Conservation (phyloP, 2,113 vertebrate genomes). For the Sapayoa aenigma region DNA sequence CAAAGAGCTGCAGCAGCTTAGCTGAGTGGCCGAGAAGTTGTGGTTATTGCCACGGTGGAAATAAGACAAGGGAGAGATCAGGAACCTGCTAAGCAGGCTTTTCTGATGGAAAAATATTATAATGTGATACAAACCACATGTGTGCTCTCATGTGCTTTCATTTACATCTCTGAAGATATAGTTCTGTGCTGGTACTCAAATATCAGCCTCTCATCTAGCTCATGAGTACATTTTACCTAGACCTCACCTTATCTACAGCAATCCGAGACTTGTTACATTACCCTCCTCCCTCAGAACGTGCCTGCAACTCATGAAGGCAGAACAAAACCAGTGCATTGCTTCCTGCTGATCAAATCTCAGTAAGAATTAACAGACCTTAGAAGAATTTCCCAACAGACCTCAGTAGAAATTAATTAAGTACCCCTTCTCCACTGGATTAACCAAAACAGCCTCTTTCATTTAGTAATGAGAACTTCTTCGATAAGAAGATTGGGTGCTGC, state of each 20-base stretch:
- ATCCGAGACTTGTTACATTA: not conserved
- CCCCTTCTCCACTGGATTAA: slow-evolving; percentile 27
- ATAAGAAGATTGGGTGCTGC: not conserved
- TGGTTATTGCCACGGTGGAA: not conserved
- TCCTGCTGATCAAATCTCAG: slow-evolving; percentile 47
- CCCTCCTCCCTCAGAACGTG: not conserved
- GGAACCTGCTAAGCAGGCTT: not conserved
- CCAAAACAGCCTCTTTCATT: not conserved
- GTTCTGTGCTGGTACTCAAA: not conserved
- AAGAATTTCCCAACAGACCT: slow-evolving; percentile 59
- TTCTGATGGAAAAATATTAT: not conserved
- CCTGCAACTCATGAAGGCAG: not conserved
- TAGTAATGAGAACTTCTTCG: not conserved
- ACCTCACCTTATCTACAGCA: not conserved
- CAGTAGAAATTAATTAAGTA: slow-evolving; percentile 44
- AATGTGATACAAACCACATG: not conserved
- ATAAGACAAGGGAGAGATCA: not conserved
- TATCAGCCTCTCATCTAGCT: not conserved
- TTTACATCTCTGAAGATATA: not conserved
- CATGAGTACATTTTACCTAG: not conserved
- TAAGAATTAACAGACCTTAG: slow-evolving; percentile 62
- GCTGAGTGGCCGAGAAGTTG: not conserved
- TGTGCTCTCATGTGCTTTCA: slow-evolving; percentile 9
- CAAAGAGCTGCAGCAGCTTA: not conserved
- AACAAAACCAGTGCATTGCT: not conserved